A percentile compares a stretch with the other conserved stretches of the same genome.
Conservation (phyloP, 2,888 invertebrate species). For the Brachyptera risi region DNA sequence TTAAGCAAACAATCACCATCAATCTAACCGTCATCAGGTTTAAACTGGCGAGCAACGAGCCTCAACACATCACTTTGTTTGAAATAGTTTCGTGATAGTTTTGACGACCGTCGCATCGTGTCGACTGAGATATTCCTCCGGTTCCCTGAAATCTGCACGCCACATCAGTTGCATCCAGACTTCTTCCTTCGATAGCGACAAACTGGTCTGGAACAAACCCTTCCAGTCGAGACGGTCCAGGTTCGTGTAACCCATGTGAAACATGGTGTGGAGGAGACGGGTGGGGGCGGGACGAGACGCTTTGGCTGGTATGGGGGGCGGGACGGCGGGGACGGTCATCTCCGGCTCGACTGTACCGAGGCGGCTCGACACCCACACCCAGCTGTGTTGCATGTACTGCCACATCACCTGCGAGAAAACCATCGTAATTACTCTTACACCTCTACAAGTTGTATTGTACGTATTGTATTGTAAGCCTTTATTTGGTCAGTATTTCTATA, state of each 20-base stretch:
- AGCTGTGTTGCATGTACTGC: slow-evolving; percentile 64
- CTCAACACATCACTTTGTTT: too few species aligned
- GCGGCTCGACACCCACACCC: slow-evolving; percentile 62
- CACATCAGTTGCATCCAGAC: slow-evolving; percentile 29
- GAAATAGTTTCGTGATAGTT: slow-evolving; percentile 22
- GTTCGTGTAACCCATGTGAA: slow-evolving; percentile 67
- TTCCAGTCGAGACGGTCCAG: slow-evolving; percentile 66
- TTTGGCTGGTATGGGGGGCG: slow-evolving; percentile 38
- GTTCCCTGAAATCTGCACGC: slow-evolving; percentile 27
- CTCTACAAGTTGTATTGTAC: too few species aligned
- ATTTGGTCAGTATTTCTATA: too few species aligned
- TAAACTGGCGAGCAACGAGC: too few species aligned
- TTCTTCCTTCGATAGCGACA: slow-evolving; percentile 10
- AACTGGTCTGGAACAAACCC: background rate
- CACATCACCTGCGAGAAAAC: slow-evolving; percentile 62
- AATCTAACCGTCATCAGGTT: too few species aligned
- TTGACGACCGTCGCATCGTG: slow-evolving; percentile 28
- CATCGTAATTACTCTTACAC: too few species aligned
- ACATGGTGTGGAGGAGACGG: slow-evolving; percentile 66
- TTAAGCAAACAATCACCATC: too few species aligned
- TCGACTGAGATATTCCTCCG: slow-evolving; percentile 15
- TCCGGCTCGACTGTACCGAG: slow-evolving; percentile 40
- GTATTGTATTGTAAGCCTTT: too few species aligned
- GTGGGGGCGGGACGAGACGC: slow-evolving; percentile 29
- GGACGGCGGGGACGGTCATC: slow-evolving; percentile 42